Evolutionary conservation across 2,113 vertebrate species (phyloP).

Genomic region (Neogale vison): DNA sequence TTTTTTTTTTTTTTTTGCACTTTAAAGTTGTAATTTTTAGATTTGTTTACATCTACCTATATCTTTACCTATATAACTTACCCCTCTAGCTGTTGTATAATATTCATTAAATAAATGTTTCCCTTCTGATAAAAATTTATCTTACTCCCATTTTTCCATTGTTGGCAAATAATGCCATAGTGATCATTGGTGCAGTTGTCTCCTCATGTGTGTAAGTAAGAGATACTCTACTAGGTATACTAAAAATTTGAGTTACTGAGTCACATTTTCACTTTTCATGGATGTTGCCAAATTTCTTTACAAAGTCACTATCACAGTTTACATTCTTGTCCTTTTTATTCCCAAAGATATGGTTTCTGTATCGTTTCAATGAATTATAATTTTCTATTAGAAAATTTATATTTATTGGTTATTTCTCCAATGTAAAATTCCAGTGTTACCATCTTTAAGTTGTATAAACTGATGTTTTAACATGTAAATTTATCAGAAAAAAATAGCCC

Average conservation of each 20-base stretch:
- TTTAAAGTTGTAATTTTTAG: neutral
- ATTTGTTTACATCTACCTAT: neutral
- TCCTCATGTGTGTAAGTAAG: neutral
- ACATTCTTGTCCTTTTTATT: neutral
- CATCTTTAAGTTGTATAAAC: neutral
- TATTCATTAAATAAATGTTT: slow-evolving; percentile 30
- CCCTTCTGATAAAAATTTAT: neutral
- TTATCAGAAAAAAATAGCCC: neutral
- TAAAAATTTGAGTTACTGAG: neutral
- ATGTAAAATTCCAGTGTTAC: neutral
- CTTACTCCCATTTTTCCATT: neutral
- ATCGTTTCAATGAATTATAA: neutral
- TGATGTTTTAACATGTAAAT: neutral
- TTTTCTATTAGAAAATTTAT: no score
- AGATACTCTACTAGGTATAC: neutral
- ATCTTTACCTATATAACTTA: neutral
- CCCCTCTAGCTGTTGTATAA: neutral
- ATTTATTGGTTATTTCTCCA: neutral
- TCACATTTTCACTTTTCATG: neutral
- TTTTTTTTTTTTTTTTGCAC: neutral
- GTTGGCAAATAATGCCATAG: neutral
- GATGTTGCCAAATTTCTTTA: neutral
- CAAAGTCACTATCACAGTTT: neutral
- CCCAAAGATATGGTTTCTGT: neutral
- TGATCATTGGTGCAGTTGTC: neutral